phyloP scores from a whole-genome alignment of 2,797 vertebrate genomes.

The Enteromius unitaeniatus region DNA sequence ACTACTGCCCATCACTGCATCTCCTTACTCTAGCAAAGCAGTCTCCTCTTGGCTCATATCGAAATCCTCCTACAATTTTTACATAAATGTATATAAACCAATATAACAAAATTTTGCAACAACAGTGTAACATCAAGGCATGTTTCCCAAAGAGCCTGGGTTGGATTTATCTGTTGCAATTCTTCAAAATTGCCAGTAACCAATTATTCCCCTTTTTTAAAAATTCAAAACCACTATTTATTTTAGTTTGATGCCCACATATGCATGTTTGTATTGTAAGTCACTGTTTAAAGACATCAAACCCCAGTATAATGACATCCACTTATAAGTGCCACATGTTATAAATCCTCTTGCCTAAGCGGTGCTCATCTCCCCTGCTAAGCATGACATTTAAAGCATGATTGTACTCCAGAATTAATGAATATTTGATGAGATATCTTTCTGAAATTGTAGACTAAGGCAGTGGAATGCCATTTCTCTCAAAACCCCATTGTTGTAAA shows the following conservation, averaged over 20 bases:
- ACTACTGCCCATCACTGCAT: background rate
- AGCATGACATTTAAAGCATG: conserved; percentile 63
- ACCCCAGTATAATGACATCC: conserved; percentile 33
- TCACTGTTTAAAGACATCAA: conserved; percentile 22
- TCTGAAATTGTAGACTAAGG: conserved; percentile 57
- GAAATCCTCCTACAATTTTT: no score
- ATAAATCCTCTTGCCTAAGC: conserved; percentile 36
- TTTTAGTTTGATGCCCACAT: background rate
- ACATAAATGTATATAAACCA: background rate
- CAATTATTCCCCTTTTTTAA: background rate
- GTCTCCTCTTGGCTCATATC: no score
- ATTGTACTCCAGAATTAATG: conserved; percentile 53
- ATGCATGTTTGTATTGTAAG: conserved; percentile 15
- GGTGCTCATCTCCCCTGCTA: conserved; percentile 20
- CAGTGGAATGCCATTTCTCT: conserved; percentile 46
- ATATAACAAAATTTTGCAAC: background rate
- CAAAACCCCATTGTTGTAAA: conserved; percentile 27
- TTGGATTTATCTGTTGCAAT: background rate
- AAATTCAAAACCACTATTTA: background rate
- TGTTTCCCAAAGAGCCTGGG: background rate
- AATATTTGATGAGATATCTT: conserved; percentile 63
- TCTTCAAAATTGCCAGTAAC: background rate
- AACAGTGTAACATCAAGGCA: background rate
- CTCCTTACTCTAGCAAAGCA: no score
- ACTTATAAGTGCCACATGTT: conserved; percentile 26